A percentile compares a stretch with the other conserved stretches of the same genome.
phyloP scores from a whole-genome alignment of 1,140 invertebrate genomes.

The Drosophila oshimai region DNA sequence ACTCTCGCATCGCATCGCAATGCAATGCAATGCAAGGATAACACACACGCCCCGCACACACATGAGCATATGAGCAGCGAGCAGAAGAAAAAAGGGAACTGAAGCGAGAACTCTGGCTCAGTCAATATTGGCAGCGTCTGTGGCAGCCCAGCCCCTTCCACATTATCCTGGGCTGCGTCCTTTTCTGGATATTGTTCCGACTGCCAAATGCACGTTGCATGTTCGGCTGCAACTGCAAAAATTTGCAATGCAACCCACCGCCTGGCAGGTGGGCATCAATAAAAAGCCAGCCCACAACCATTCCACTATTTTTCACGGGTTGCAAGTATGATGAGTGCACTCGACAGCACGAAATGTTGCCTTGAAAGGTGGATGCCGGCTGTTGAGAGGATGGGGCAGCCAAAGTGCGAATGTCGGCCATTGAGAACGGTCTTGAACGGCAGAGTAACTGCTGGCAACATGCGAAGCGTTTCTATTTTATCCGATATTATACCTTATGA shows the following conservation, averaged over 20 bases:
- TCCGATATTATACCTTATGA: slow-evolving; percentile 44
- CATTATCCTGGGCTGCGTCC: slow-evolving; percentile 16
- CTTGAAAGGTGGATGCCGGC: slow-evolving; percentile 20
- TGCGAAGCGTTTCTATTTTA: slow-evolving; percentile 48
- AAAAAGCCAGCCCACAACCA: slow-evolving; percentile 46
- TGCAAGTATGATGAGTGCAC: slow-evolving; percentile 74
- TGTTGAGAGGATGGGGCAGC: background rate
- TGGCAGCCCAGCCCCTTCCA: slow-evolving; percentile 36
- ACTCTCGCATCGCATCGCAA: slow-evolving; percentile 56
- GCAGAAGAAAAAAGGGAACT: slow-evolving; percentile 22
- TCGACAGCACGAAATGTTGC: slow-evolving; percentile 68
- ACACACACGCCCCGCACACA: slow-evolving; percentile 20
- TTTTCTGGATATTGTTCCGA: slow-evolving; percentile 60
- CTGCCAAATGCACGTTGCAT: slow-evolving; percentile 79
- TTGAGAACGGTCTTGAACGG: slow-evolving; percentile 26
- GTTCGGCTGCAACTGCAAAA: slow-evolving; percentile 68
- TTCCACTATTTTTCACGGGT: slow-evolving; percentile 18
- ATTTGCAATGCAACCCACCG: slow-evolving; percentile 71
- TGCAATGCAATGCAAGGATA: slow-evolving; percentile 72
- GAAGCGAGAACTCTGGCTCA: slow-evolving; percentile 61
- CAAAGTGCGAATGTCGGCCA: slow-evolving; percentile 18
- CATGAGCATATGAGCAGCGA: slow-evolving; percentile 5
- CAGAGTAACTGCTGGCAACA: background rate
- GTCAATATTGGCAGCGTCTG: slow-evolving; percentile 79
- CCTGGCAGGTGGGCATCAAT: slow-evolving; percentile 57